These are phyloP conservation scores for Bombus confusus DNA, from an alignment of 1,140 invertebrate genomes.

Conservation along the genomic window DNA sequence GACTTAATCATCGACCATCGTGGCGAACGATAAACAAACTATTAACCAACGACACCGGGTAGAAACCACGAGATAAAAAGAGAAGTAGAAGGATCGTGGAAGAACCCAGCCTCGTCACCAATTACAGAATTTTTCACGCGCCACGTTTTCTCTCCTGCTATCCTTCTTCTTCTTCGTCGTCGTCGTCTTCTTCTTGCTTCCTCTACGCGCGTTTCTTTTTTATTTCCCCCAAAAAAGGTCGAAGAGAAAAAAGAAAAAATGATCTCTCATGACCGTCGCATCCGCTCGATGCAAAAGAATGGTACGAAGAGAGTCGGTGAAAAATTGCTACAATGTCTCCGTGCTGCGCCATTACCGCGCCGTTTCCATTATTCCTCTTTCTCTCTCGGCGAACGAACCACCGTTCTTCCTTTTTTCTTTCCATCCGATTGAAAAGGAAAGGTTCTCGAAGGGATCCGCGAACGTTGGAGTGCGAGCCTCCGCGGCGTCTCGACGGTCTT, in stretches of 20 bases:
- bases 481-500: slow-evolving; percentile 64
- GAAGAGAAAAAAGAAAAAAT: neutral
- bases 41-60: slow-evolving; percentile 15
- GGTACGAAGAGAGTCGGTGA: slow-evolving; percentile 1
- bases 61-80: neutral
- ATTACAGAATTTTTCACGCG: slow-evolving; percentile 38
- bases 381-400: slow-evolving; percentile 20
- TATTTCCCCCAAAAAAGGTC: neutral
- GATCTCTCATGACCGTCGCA: slow-evolving; percentile 23
- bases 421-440: slow-evolving; percentile 46
- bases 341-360: slow-evolving; percentile 34
- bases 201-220: neutral
- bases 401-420: neutral
- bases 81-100: neutral
- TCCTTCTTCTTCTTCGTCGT: too few species aligned
- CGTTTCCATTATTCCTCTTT: slow-evolving; percentile 32
- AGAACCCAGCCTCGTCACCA: neutral
- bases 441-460: slow-evolving; percentile 44
- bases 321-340: slow-evolving; percentile 29
- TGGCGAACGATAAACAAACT: slow-evolving; percentile 35
- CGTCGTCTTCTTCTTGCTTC: too few species aligned
- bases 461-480: slow-evolving; percentile 7
- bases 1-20: slow-evolving; percentile 18
- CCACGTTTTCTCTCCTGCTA: too few species aligned
- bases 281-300: neutral